Evolutionary conservation across 2,888 invertebrate species (phyloP), one percentile per base, ranked within the genome.

Genomic region (Drosophila cyrtoloma): DNA sequence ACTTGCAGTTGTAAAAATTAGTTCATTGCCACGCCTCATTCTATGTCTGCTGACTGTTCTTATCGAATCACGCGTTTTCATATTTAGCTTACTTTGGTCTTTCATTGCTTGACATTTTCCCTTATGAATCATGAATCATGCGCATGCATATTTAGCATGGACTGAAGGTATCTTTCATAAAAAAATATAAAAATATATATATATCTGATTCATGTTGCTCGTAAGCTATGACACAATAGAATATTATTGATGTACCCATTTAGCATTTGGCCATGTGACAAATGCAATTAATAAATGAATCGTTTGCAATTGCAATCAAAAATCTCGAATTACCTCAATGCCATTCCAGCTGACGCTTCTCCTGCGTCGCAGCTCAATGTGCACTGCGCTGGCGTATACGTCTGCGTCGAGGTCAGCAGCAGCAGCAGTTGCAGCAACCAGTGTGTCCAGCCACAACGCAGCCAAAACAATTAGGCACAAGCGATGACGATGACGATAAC

Each of bases 331-430:
- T 79, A 93, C 93, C 93, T 93, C 92, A 85, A 91, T 83, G 85
- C 92, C 93, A 86, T 93, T 91, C 65, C 90, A 79, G 55, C 86
- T 86, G 64, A 93, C 83, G 84, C 91, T 91, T 70, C 90, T 90
- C 78, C 91, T 92, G 84, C 92, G 92, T 68, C 91, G 91, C 82
- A 93, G 86, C 84, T 91, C 91, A 62, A 93, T 91, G 77, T 89
- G 92, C 61, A 92, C 72, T 26, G 75, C 75, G 47, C 70, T 55
- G 32, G 26, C 65, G 57, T 65, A 52, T 33, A 6, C 57, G 52
- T 71, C 39, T 33, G 28, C 70, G 62, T 44, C 19, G 33, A 9
- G 44, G 28, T 55, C 6, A 53, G 6, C 70, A 35, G 30, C 65
- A 19, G 42, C 65, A 19, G 42, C 58, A 42, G 51, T 47, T 50